Percentiles rank a stretch among this genome's conserved stretches.
Evolutionary conservation across 2,797 vertebrate genomes (phyloP).

Genomic region (Podarcis lilfordi): DNA sequence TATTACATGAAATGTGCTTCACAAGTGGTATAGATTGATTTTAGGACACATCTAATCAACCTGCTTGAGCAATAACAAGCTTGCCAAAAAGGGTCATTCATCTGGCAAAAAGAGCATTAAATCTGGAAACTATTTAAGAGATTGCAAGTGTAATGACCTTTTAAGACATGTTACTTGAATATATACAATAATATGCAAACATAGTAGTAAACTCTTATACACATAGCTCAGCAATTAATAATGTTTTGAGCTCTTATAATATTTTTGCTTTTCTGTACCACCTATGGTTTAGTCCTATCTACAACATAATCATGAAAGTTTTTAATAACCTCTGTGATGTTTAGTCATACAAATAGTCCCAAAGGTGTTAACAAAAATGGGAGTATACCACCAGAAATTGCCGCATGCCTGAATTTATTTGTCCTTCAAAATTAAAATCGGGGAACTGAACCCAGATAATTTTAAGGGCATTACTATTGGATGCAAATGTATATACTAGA

Average conservation of each 20-base stretch:
- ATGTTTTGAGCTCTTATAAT: not conserved
- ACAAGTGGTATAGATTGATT: slow-evolving; percentile 65
- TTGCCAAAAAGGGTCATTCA: slow-evolving; percentile 64
- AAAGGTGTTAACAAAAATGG: not conserved
- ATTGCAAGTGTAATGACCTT: slow-evolving; percentile 49
- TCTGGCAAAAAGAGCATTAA: slow-evolving; percentile 66
- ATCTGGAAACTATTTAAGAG: slow-evolving; percentile 59
- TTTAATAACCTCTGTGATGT: not conserved
- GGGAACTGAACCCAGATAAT: not conserved
- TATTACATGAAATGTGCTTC: slow-evolving; percentile 54
- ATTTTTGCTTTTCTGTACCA: not conserved
- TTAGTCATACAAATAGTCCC: not conserved
- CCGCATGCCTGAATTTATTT: not conserved
- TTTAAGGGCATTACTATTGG: not conserved
- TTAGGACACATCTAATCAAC: slow-evolving; percentile 63
- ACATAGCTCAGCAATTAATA: not conserved
- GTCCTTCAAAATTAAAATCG: not conserved
- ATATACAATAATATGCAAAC: not conserved
- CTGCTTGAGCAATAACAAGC: slow-evolving; percentile 58
- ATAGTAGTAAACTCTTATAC: not conserved
- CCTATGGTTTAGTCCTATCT: not conserved
- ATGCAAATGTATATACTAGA: not conserved
- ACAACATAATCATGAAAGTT: not conserved
- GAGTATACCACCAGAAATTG: not conserved
- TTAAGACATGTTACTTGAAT: slow-evolving; percentile 48